A percentile compares a stretch with the other conserved stretches of the same genome.
Conservation (phyloP, 2,797 vertebrate species). For the Centropyge bicolor region DNA sequence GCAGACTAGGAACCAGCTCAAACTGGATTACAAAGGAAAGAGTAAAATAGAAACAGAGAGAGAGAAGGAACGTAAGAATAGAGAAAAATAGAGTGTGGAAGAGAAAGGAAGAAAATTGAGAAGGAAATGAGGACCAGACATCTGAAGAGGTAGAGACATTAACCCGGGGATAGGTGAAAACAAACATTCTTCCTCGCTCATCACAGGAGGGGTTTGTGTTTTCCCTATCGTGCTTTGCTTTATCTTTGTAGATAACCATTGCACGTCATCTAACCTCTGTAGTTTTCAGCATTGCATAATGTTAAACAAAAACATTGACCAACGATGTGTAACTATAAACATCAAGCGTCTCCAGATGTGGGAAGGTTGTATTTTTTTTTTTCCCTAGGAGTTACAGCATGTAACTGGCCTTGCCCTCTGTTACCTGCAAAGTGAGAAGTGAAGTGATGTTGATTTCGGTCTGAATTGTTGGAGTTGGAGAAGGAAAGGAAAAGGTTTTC, state of each 20-base stretch:
- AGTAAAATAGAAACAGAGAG: conserved; percentile 35
- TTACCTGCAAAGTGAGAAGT: background rate
- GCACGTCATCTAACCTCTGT: conserved; percentile 22
- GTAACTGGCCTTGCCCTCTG: background rate
- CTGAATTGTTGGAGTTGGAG: background rate
- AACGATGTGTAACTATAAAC: background rate
- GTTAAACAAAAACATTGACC: conserved; percentile 11
- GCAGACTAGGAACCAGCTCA: conserved; percentile 65
- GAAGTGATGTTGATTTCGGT: background rate
- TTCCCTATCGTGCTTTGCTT: conserved; percentile 42
- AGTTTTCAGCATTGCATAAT: conserved; percentile 23
- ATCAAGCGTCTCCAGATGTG: background rate
- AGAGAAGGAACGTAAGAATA: conserved; percentile 33
- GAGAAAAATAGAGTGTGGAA: conserved; percentile 25
- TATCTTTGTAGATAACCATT: conserved; percentile 43
- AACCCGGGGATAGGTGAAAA: conserved; percentile 49
- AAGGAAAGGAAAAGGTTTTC: background rate
- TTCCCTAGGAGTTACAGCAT: background rate
- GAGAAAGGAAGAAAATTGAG: conserved; percentile 29
- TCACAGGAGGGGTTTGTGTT: conserved; percentile 55
- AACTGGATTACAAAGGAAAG: conserved; percentile 71
- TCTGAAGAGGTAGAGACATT: conserved; percentile 44
- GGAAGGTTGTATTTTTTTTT: background rate
- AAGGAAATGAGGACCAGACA: conserved; percentile 33
- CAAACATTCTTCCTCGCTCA: conserved; percentile 49